Base-by-base conservation (phyloP, 2,888 invertebrate species). In the Hypolimnas misippus region DNA sequence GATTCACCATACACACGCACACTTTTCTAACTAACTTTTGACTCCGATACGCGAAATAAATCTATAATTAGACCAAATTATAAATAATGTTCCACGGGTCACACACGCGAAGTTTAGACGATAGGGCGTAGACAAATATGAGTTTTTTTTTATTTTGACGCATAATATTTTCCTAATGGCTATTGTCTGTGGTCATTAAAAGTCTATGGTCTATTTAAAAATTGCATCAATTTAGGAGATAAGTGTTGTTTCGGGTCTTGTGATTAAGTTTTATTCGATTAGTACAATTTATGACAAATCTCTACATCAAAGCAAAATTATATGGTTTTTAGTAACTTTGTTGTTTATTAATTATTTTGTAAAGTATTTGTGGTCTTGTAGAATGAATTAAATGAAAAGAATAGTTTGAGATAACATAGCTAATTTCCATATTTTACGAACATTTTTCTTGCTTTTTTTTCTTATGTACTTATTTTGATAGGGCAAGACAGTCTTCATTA, bases 91-190 rank as follows among this genome's bases (percentile, higher is more conserved):
- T 84, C 77, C 79, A 80, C 76, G 78, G 71, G 79, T 80, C 81
- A 87, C 87, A 88, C 89, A 91, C 91, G 86, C 89, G 84, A 89
- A 87, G 86, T 85, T 83, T 65, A 78, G 81, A 83, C 79, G 82
- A 83, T 79, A 77, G 78, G 73, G 76, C 84, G 89, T 85, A 86
- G 87, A 89, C 85, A 84, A 85, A 62, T 67, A 52, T 55, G 40
- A 14, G 51, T 57, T 62, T 65, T 79, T 7, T 65, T 75, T 77
- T 76, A 78, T 73, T 78, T 89, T 88, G 88, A 89, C 88, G 88
- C 87, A 86, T 82, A 74, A 65, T 53, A 60, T 70, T 64, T 66
- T 74, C 68, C 12, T 57, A 62, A 52, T 67, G 62, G 57, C 73
- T 71, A 58, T 72, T 66, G 65, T 72, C 55, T 54, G 33, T 68